phyloP scores from a whole-genome alignment of 2,797 vertebrate species.

The Sorex maritimensis region DNA sequence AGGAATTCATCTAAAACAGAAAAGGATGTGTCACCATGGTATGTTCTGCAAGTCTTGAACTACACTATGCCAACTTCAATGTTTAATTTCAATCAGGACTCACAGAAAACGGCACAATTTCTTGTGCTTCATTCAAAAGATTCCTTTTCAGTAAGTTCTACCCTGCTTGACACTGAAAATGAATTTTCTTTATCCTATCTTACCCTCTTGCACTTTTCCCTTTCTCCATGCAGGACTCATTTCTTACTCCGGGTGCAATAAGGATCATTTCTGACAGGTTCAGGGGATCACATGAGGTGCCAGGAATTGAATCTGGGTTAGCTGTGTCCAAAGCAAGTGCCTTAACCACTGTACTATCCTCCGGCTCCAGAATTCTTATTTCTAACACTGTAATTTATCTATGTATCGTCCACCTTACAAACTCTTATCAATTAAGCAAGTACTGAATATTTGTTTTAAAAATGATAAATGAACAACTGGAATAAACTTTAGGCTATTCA shows the following conservation, averaged over 20 bases:
- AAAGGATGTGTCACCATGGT: background rate
- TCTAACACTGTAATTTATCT: slow-evolving; percentile 38
- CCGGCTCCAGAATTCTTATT: background rate
- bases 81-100: slow-evolving; percentile 41
- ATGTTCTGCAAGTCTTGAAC: slow-evolving; percentile 25
- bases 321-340: too few relatives aligned
- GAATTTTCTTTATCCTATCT: slow-evolving; percentile 6
- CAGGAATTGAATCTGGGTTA: too few relatives aligned
- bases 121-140: slow-evolving; percentile 32
- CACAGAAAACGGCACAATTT: background rate
- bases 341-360: too few relatives aligned
- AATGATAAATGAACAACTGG: background rate
- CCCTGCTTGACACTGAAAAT: slow-evolving; percentile 24
- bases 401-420: background rate
- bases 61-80: slow-evolving; percentile 42
- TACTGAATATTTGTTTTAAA: slow-evolving; percentile 15
- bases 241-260: background rate
- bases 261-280: too few relatives aligned
- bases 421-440: slow-evolving; percentile 26
- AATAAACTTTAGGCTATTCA: slow-evolving; percentile 50
- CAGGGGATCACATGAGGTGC: too few relatives aligned
- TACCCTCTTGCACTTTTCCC: background rate
- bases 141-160: slow-evolving; percentile 28
- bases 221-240: background rate
- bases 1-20: background rate